phyloP scores from a whole-genome alignment of 2,113 vertebrate species.

The Cochlearius cochlearius region DNA sequence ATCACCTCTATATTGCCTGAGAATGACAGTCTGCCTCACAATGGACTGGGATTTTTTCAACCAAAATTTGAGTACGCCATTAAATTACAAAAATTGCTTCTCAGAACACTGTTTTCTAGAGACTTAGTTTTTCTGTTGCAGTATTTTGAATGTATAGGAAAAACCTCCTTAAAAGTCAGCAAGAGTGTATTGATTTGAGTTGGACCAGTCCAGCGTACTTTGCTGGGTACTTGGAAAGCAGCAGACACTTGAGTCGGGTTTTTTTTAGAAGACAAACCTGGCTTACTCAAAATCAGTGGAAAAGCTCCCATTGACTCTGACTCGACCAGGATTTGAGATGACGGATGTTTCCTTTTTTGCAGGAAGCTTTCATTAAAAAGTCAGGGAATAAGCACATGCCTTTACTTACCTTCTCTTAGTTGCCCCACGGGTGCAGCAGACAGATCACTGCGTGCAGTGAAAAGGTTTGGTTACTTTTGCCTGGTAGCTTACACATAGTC shows the following conservation, averaged over 20 bases:
- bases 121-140: background rate
- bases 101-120: background rate
- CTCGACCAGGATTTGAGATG: background rate
- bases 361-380: background rate
- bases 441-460: background rate
- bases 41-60: background rate
- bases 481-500: background rate
- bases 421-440: background rate
- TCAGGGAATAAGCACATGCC: background rate
- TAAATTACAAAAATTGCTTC: background rate
- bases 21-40: background rate
- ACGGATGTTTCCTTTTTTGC: background rate
- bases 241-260: background rate
- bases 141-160: background rate
- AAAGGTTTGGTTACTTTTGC: background rate
- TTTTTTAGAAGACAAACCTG: background rate
- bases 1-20: background rate
- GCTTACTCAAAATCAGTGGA: background rate
- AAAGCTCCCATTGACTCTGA: background rate
- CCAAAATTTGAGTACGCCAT: background rate
- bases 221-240: background rate
- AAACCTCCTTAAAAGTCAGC: background rate
- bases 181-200: background rate
- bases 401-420: background rate
- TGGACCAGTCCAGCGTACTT: background rate